Evolutionary conservation across 2,113 vertebrate species (phyloP).

Genomic region (Tachuris rubrigastra): DNA sequence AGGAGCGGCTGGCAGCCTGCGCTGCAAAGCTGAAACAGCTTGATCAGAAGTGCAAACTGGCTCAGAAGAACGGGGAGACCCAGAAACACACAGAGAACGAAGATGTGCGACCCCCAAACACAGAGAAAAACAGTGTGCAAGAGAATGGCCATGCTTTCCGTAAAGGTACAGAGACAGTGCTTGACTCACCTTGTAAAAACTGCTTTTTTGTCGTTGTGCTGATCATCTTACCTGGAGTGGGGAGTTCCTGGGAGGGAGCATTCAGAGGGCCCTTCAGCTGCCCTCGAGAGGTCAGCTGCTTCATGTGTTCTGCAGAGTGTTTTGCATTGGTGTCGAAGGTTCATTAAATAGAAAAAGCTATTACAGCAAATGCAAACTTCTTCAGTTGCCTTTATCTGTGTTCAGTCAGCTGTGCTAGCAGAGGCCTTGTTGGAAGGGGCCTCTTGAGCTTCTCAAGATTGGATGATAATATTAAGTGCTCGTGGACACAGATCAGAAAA

Average conservation of each 20-base stretch:
- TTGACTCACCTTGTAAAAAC: not conserved
- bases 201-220: not conserved
- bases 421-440: not conserved
- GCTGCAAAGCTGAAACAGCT: slow-evolving; percentile 96
- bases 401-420: not conserved
- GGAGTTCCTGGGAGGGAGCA: not conserved
- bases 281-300: not conserved
- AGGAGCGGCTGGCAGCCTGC: slow-evolving; percentile 92
- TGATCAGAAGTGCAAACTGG: slow-evolving; percentile 90
- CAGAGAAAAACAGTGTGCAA: slow-evolving; percentile 72
- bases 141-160: slow-evolving; percentile 78
- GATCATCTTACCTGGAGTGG: not conserved
- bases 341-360: not conserved
- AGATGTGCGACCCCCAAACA: slow-evolving; percentile 71
- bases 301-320: not conserved
- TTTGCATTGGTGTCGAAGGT: not conserved
- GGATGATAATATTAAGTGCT: not conserved
- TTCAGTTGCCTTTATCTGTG: not conserved
- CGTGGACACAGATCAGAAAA: not conserved
- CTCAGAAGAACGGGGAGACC: slow-evolving; percentile 75
- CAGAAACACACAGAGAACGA: slow-evolving; percentile 76
- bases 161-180: slow-evolving; percentile 77
- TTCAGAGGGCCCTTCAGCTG: not conserved
- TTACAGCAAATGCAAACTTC: not conserved
- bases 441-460: not conserved